Base-by-base conservation (phyloP, 2,797 vertebrate species). In the Xiphorhynchus erythropygius region DNA sequence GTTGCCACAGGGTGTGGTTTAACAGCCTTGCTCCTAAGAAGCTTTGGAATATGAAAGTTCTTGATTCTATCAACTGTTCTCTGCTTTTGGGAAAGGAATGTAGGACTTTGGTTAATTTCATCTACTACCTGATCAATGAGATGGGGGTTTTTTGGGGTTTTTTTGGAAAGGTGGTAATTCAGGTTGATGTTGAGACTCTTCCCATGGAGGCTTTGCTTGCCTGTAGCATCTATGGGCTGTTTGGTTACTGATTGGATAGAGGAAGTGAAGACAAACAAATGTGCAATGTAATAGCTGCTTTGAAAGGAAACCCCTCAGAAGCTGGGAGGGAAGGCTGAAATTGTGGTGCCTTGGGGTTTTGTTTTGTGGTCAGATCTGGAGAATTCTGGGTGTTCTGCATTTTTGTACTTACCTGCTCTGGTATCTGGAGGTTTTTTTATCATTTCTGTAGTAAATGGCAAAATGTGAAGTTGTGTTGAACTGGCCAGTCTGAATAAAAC, bases 361-460 rank as follows among this genome's bases (percentile, higher is more conserved):
- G 19, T 23, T 91, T 73, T 39, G 18, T 19, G 25, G 53, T 50
- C 18, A 68, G 63, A 81, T 84, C 68, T 18, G 11, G 75, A 3
- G 41, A 57, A 80, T 25, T 87, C 76, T 53, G 74, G 28, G 18
- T 84, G 32, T 78, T 86, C 65, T 70, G 10, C 1, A 4, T 77
- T 90, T 90, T 84, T 79, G 37, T 85, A 84, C 30, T 74, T 77
- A 52, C 22, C 22, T 78, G 68, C 83, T 94, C 68, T 92, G 68
- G 60, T 76, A 92, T 74, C 90, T 96, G 60, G 93, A 97, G 71
- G 12, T 32, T 80, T 77, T 69, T 68, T 28, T 85, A 75, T 83
- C 3, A n/a, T 89, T 92, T 83, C 65, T 93, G 37, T 75, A 83
- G 67, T 47, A 89, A 90, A 84, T 71, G 67, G 27, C 23, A 87